A percentile compares a stretch with the other conserved stretches of the same genome.
Evolutionary conservation across 1,140 invertebrate genomes (phyloP).

Genomic region (Psilanteris sp.): DNA sequence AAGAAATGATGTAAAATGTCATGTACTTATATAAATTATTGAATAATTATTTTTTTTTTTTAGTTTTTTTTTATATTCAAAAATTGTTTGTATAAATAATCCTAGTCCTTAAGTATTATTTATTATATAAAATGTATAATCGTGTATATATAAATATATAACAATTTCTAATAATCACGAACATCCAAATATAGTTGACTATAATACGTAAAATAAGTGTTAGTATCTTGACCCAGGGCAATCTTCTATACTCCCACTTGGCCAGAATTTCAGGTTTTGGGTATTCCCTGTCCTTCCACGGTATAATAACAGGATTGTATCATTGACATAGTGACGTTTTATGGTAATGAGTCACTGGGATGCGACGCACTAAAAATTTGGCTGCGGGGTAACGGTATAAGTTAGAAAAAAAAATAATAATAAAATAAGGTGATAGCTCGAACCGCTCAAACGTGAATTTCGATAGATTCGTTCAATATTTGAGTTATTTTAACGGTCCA

Average conservation of each 20-base stretch:
- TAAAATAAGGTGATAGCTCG: conserved; percentile 7
- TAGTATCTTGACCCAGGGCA: conserved; percentile 57
- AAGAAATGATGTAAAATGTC: no score
- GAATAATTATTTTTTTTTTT: no score
- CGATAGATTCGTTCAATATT: conserved; percentile 26
- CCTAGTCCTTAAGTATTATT: no score
- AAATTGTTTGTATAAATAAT: no score
- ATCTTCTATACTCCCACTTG: conserved; percentile 28
- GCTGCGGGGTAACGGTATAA: conserved; percentile 44
- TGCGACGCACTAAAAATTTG: conserved; percentile 47
- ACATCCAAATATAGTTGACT: no score
- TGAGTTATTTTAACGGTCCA: conserved; percentile 52
- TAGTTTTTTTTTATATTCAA: no score
- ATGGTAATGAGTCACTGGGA: conserved; percentile 46
- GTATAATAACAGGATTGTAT: conserved; percentile 55
- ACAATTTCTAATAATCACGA: no score
- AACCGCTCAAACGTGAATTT: conserved; percentile 1
- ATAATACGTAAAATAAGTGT: background rate
- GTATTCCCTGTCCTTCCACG: conserved; percentile 17
- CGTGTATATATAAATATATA: no score
- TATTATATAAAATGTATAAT: no score
- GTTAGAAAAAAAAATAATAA: conserved; percentile 31
- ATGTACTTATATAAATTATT: no score
- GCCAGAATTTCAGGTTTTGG: conserved; percentile 50
- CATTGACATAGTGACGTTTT: conserved; percentile 60